These are phyloP conservation scores for Aphelocoma californica DNA, from an alignment of 2,797 vertebrate species.

Conservation along the genomic window DNA sequence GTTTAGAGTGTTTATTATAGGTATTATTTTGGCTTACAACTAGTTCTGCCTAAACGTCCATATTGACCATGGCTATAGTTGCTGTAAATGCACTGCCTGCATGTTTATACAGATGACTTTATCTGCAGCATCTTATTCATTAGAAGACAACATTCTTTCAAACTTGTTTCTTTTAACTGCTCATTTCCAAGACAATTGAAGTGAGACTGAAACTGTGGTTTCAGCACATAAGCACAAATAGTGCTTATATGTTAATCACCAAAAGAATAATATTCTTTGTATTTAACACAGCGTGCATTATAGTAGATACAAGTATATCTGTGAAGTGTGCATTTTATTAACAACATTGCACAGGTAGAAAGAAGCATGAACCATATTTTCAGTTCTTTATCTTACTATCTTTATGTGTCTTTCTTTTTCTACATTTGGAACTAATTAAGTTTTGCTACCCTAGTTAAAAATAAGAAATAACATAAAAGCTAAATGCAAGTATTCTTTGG, in stretches of 20 bases:
- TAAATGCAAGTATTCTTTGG: neutral
- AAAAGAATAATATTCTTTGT: neutral
- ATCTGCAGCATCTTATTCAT: neutral
- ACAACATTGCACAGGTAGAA: neutral
- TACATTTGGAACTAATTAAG: neutral
- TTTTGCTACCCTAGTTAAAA: neutral
- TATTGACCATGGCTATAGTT: neutral
- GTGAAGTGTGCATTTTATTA: neutral
- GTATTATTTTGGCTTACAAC: neutral
- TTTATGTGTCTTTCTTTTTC: neutral
- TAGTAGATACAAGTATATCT: neutral
- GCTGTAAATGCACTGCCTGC: neutral
- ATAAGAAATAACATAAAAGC: neutral
- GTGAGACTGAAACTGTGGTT: neutral
- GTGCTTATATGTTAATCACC: neutral
- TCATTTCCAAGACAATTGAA: neutral
- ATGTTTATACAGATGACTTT: neutral
- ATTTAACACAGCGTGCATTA: neutral
- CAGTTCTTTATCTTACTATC: neutral
- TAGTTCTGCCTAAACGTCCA: neutral
- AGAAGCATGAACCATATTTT: neutral
- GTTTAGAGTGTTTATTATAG: neutral
- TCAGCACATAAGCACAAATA: neutral
- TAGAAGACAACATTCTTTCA: neutral
- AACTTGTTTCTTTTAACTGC: neutral